Evolutionary conservation across 1,140 invertebrate species (phyloP), one percentile per base, ranked within the genome.

Genomic region (Bombus haemorrhoidalis): DNA sequence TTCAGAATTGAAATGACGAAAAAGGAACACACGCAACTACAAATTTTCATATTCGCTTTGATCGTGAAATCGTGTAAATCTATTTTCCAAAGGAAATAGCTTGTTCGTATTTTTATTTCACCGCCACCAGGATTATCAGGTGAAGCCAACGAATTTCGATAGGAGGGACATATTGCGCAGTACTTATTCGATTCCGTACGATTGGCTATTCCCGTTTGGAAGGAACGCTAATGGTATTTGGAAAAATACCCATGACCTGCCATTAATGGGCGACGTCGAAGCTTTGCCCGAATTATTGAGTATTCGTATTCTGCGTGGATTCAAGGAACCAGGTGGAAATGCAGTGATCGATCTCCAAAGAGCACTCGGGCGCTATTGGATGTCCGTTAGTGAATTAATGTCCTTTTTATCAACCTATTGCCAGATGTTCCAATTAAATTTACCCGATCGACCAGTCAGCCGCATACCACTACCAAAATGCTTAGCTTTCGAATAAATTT

Each of bases 161-260:
- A 82, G 81, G 80, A 88, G 22, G 41, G 81, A 88, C 74, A 82
- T 87, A 57, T 77, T 90, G 68, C 89, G 91, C 47, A 93, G 92
- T 76, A 93, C 92, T 71, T 94, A 94, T 86, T 92, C 91, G 12
- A 90, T 91, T 85, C 90, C 92, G 1, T 92, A 93, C 80, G 83
- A 93, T 75, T 93, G 90, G 91, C 77, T 90, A 59, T 93, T 94
- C 87, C 93, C 93, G 73, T 94, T 93, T 82, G 93, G 92, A 37
- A 92, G 86, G 87, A 89, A 87, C 77, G 91, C 89, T 47, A 82
- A 90, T 64, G 90, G 87, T 83, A 90, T 92, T 85, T 72, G 78
- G 69, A 82, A 91, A 77, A 85, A 89, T 76, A 91, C 80, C n/a
- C 87, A 77, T 62, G 87, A 92, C 43, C 71, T 72, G 34, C 81